Conservation (phyloP, 2,113 vertebrate species). For the Odocoileus hemionus region DNA sequence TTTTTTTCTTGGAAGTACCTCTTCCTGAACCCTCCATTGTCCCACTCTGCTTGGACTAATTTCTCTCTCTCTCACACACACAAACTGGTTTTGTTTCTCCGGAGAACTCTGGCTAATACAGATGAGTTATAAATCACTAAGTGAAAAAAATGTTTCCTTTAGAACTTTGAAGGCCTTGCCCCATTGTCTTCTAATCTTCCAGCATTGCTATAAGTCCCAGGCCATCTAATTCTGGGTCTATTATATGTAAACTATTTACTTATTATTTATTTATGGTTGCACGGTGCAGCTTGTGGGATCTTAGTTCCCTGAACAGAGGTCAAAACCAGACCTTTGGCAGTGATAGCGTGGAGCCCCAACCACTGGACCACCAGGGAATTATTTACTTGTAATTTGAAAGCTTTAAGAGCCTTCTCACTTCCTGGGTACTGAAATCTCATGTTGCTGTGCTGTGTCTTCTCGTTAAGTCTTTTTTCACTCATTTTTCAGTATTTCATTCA, state of each 20-base stretch:
- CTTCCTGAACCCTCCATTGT: not conserved
- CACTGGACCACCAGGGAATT: not conserved
- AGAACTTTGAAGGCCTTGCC: not conserved
- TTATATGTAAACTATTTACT: not conserved
- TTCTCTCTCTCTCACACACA: not conserved
- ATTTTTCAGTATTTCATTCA: not conserved
- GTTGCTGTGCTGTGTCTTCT: not conserved
- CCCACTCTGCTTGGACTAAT: not conserved
- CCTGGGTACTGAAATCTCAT: not conserved
- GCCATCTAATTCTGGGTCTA: not conserved
- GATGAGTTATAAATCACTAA: not conserved
- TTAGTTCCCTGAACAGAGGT: not conserved
- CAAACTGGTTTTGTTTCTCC: not conserved
- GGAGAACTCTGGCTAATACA: not conserved
- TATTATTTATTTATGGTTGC: not conserved
- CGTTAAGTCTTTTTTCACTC: not conserved
- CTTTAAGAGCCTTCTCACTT: not conserved
- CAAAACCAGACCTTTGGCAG: not conserved
- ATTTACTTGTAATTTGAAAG: not conserved
- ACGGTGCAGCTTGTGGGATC: not conserved
- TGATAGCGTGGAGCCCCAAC: not conserved
- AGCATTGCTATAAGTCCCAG: not conserved
- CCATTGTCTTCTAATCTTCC: not conserved
- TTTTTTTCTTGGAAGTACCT: not conserved
- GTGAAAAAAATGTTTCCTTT: not conserved